These are phyloP conservation scores for Triplophysa yarkandensis DNA, from an alignment of 2,797 vertebrate species.

Conservation along the genomic window DNA sequence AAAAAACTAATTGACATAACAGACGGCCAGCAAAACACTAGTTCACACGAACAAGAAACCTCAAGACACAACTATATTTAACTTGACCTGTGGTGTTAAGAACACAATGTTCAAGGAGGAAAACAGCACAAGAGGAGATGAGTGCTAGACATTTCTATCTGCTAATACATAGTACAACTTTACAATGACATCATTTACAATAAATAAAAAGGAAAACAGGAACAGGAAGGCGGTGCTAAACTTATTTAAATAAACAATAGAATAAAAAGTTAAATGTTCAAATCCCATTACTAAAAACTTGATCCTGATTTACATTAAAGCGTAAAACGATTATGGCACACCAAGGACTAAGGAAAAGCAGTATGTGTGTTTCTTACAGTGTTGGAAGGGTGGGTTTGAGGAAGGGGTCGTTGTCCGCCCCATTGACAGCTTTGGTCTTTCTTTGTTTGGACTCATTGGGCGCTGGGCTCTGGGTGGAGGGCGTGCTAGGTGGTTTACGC, in stretches of 20 bases:
- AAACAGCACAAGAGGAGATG: neutral
- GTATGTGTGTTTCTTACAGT: slow-evolving; percentile 77
- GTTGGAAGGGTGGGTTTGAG: slow-evolving; percentile 95
- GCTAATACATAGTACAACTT: too few species aligned
- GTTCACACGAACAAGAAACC: neutral
- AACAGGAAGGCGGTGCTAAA: too few species aligned
- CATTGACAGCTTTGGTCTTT: slow-evolving; percentile 98
- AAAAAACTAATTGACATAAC: too few species aligned
- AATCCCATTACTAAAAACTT: too few species aligned
- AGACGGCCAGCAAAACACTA: neutral
- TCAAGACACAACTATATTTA: neutral
- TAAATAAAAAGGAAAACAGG: too few species aligned
- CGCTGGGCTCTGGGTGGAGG: slow-evolving; percentile 84
- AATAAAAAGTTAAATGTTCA: too few species aligned
- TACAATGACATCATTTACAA: too few species aligned
- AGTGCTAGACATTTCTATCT: neutral
- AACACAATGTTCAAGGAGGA: neutral
- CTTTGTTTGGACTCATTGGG: slow-evolving; percentile 96
- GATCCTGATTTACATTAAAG: too few species aligned
- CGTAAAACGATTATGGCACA: too few species aligned
- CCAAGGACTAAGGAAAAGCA: too few species aligned
- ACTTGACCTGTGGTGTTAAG: neutral
- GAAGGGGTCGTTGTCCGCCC: slow-evolving; percentile 97
- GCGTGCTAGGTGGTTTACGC: slow-evolving; percentile 92
- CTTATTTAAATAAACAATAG: too few species aligned